phyloP scores from a whole-genome alignment of 2,113 vertebrate genomes.

The Harpagus bidentatus region DNA sequence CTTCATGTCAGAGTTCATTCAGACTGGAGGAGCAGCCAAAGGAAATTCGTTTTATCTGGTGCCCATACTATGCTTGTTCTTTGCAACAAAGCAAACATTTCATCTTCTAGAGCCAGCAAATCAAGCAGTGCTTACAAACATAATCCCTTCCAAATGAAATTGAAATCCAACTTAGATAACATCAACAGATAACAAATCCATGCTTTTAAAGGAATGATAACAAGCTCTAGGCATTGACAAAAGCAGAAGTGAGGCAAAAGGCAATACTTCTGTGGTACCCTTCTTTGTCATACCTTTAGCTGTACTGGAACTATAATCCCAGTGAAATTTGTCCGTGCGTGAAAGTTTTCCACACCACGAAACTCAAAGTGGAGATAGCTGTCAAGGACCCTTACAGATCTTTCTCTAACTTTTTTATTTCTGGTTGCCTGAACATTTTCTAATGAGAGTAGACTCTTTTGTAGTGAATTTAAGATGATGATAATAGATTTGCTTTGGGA shows the following conservation, averaged over 20 bases:
- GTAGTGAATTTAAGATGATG: background rate
- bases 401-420: background rate
- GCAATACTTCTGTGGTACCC: background rate
- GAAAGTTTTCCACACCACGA: background rate
- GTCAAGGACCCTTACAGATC: background rate
- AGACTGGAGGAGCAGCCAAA: background rate
- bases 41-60: background rate
- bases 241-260: background rate
- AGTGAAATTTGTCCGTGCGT: background rate
- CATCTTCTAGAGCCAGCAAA: background rate
- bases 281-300: background rate
- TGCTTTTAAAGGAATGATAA: background rate
- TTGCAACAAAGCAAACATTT: conserved; percentile 14
- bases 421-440: background rate
- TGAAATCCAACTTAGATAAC: background rate
- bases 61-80: background rate
- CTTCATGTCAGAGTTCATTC: background rate
- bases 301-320: background rate
- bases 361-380: background rate
- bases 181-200: background rate
- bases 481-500: background rate
- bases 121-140: background rate
- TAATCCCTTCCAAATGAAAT: conserved; percentile 26
- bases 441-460: background rate
- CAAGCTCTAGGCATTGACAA: background rate